Evolutionary conservation across 2,797 vertebrate genomes (phyloP).

Genomic region (Glossophaga mutica): DNA sequence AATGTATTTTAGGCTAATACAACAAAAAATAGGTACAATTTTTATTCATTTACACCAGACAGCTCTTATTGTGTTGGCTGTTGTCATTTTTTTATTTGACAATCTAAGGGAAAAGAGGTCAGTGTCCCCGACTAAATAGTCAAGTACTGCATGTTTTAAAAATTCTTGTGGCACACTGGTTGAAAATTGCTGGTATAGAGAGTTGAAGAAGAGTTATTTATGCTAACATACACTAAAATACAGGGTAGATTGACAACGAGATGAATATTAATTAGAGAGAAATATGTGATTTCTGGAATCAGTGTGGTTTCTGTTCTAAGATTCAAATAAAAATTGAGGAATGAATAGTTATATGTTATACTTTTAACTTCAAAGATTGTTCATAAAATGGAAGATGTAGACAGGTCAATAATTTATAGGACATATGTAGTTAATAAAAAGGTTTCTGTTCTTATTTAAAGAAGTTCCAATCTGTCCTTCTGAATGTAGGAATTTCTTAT

Average conservation of each 20-base stretch:
- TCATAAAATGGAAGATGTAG: conserved; percentile 44
- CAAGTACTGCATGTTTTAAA: neutral
- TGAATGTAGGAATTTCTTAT: conserved; percentile 43
- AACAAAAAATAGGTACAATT: neutral
- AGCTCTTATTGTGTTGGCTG: neutral
- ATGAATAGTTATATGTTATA: conserved; percentile 33
- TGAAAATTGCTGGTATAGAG: neutral
- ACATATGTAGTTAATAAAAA: conserved; percentile 50
- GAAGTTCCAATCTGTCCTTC: conserved; percentile 48
- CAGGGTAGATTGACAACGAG: neutral
- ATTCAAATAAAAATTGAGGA: conserved; percentile 51
- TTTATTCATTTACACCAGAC: neutral
- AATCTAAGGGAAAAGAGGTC: neutral
- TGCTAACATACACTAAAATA: neutral
- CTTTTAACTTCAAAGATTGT: conserved; percentile 42
- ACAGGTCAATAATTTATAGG: conserved; percentile 54
- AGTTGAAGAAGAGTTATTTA: neutral
- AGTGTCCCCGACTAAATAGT: neutral
- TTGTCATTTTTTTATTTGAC: neutral
- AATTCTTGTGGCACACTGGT: neutral
- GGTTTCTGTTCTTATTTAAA: conserved; percentile 12
- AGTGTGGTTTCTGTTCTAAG: conserved; percentile 37
- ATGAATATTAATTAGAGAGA: conserved; percentile 53
- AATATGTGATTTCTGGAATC: conserved; percentile 30
- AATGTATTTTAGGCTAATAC: neutral